Evolutionary conservation across 2,888 invertebrate genomes (phyloP).

Genomic region (Bombyx huttoni): DNA sequence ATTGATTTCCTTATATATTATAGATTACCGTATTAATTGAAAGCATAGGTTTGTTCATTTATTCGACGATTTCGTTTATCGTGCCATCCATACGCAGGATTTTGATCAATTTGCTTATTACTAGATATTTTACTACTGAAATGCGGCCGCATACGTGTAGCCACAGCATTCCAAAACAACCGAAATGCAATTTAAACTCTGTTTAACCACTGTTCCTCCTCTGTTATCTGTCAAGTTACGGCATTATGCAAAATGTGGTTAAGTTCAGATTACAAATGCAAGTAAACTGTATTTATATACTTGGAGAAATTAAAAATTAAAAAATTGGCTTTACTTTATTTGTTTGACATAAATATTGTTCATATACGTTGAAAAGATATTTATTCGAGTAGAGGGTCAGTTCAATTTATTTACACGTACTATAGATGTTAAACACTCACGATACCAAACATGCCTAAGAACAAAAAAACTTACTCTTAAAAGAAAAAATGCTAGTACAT

Average conservation of each 20-base stretch:
- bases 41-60: not conserved
- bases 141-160: slow-evolving; percentile 34
- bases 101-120: not conserved
- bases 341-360: too few relatives aligned
- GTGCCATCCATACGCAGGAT: not conserved
- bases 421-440: too few relatives aligned
- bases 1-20: slow-evolving; percentile 14
- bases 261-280: slow-evolving; percentile 43
- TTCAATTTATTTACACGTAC: too few relatives aligned
- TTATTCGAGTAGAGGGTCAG: too few relatives aligned
- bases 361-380: too few relatives aligned
- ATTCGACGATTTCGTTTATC: not conserved
- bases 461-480: too few relatives aligned
- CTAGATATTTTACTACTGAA: slow-evolving; percentile 32
- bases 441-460: too few relatives aligned
- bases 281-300: slow-evolving; percentile 9
- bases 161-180: slow-evolving; percentile 38
- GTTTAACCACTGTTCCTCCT: slow-evolving; percentile 36
- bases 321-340: too few relatives aligned
- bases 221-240: slow-evolving; percentile 55
- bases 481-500: too few relatives aligned
- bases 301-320: not conserved
- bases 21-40: not conserved
- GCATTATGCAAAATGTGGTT: slow-evolving; percentile 51
- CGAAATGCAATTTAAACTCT: slow-evolving; percentile 57